Evolutionary conservation across 2,888 invertebrate species (phyloP).

Genomic region (Eupeodes luniger): DNA sequence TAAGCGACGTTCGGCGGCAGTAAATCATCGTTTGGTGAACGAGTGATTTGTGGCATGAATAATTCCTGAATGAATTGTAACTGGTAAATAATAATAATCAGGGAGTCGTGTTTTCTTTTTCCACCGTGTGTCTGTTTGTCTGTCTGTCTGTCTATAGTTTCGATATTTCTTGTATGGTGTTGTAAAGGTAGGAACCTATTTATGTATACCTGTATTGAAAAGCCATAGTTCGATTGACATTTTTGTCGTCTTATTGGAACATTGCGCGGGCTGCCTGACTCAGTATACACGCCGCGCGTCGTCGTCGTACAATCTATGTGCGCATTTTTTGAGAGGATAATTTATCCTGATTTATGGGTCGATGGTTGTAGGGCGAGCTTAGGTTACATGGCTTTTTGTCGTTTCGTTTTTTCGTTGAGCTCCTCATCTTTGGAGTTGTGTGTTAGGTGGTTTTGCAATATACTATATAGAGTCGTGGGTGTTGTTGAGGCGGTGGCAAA

Average conservation of each 20-base stretch:
- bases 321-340: conserved; percentile 63
- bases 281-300: too few relatives aligned
- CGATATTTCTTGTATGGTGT: conserved; percentile 36
- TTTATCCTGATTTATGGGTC: conserved; percentile 73
- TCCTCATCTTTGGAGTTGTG: not conserved
- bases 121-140: not conserved
- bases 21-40: conserved; percentile 77
- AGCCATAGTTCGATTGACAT: conserved; percentile 61
- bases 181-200: not conserved
- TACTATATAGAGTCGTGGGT: conserved; percentile 55
- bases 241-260: conserved; percentile 51
- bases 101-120: conserved; percentile 67
- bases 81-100: conserved; percentile 76
- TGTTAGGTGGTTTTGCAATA: not conserved
- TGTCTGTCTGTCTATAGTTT: conserved; percentile 5
- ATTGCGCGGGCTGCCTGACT: not conserved
- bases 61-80: conserved; percentile 77
- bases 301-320: not conserved
- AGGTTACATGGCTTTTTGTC: conserved; percentile 36
- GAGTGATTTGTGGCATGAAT: conserved; percentile 77
- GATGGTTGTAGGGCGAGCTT: conserved; percentile 44
- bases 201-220: too few relatives aligned
- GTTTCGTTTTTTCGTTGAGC: conserved; percentile 17
- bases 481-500: conserved; percentile 71
- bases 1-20: conserved; percentile 70